Evolutionary conservation across 2,113 vertebrate species (phyloP).

Genomic region (Silurus asotus): DNA sequence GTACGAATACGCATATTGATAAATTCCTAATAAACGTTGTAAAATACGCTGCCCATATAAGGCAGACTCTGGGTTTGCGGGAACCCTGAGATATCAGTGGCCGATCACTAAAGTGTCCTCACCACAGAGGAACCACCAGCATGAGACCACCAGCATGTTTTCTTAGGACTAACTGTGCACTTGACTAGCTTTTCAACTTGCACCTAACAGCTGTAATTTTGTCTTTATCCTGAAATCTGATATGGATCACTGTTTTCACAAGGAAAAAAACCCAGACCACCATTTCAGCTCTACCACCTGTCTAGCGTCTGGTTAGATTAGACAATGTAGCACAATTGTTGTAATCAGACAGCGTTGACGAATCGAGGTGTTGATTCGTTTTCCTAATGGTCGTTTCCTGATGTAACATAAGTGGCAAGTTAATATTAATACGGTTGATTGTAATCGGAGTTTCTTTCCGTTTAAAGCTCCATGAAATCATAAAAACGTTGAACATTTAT

Average conservation of each 20-base stretch:
- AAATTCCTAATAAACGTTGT: no score
- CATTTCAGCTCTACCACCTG: background rate
- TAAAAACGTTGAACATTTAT: background rate
- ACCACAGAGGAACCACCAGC: background rate
- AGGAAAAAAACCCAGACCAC: background rate
- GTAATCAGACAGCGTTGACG: background rate
- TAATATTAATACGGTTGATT: background rate
- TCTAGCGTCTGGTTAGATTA: background rate
- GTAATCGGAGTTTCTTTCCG: background rate
- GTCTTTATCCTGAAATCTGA: conserved; percentile 11
- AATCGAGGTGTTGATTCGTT: background rate
- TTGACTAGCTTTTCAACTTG: background rate
- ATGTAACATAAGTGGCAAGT: background rate
- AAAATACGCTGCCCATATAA: no score
- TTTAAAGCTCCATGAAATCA: background rate
- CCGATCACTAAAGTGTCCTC: background rate
- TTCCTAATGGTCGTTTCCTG: background rate
- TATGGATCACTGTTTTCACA: background rate
- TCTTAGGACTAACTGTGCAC: background rate
- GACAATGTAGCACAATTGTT: background rate
- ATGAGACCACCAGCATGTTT: background rate
- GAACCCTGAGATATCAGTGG: background rate
- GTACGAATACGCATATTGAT: no score
- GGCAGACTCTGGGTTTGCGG: no score
- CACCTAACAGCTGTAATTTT: background rate